Evolutionary conservation across 1,140 invertebrate species (phyloP).

Genomic region (Coptotermes formosanus): DNA sequence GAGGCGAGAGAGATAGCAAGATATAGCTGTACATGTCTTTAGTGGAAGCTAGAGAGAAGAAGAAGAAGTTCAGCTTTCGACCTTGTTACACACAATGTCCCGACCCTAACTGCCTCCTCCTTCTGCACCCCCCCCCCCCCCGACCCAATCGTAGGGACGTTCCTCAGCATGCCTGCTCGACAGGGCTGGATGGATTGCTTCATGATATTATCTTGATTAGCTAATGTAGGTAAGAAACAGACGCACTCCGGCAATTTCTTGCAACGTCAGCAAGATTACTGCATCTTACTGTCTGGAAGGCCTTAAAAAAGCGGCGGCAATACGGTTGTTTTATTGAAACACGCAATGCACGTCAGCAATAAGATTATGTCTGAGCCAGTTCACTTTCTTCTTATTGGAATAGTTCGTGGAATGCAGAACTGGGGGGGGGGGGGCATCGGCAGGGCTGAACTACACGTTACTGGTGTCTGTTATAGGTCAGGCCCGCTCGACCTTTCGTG

Average conservation of each 20-base stretch:
- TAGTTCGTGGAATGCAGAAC: too few relatives aligned
- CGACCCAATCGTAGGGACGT: neutral
- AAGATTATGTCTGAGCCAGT: too few relatives aligned
- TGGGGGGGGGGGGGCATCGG: too few relatives aligned
- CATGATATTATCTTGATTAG: constrained; percentile 14
- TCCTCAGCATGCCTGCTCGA: neutral
- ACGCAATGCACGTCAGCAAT: too few relatives aligned
- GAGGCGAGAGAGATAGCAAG: constrained; percentile 8
- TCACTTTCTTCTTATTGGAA: too few relatives aligned
- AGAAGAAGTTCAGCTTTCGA: neutral
- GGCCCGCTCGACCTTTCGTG: too few relatives aligned
- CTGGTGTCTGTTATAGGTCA: too few relatives aligned
- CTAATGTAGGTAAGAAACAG: neutral
- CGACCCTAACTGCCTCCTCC: neutral
- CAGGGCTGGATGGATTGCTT: neutral
- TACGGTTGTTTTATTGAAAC: too few relatives aligned
- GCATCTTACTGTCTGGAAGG: too few relatives aligned
- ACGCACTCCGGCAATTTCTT: neutral
- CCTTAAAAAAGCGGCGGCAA: too few relatives aligned
- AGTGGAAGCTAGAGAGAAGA: neutral
- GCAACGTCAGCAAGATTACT: too few relatives aligned
- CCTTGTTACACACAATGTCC: neutral
- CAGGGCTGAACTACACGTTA: too few relatives aligned
- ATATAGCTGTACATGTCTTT: constrained; percentile 11
- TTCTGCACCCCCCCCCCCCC: neutral